A percentile compares a stretch with the other conserved stretches of the same genome.
Conservation (phyloP, 2,113 vertebrate genomes). For the Leptobrachium ailaonicum region DNA sequence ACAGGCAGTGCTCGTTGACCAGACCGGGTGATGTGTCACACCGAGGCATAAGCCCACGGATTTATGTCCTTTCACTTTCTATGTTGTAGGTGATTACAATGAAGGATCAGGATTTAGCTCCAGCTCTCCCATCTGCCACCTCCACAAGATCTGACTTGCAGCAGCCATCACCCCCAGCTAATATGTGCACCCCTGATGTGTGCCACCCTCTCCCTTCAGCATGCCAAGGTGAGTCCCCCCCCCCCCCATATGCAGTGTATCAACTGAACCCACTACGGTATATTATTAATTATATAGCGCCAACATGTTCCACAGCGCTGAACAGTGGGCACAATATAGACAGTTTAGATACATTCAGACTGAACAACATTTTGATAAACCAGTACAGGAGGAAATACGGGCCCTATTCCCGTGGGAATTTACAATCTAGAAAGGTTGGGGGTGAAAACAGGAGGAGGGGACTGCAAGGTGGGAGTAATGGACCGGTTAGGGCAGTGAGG, state of each 20-base stretch:
- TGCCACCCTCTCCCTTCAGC: neutral
- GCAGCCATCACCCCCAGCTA: neutral
- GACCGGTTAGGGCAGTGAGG: no score
- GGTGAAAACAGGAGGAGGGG: no score
- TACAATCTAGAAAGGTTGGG: no score
- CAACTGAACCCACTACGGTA: no score
- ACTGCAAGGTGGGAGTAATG: no score
- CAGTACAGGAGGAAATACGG: no score
- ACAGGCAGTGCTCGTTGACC: neutral
- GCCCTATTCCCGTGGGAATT: no score
- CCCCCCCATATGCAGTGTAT: neutral
- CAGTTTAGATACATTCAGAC: no score
- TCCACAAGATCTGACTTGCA: neutral
- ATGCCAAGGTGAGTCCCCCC: constrained; percentile 10
- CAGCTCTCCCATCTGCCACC: neutral
- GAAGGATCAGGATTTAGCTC: constrained; percentile 37
- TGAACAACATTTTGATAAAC: no score
- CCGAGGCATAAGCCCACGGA: neutral
- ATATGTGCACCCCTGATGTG: neutral
- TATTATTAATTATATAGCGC: no score
- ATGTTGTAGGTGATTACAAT: neutral
- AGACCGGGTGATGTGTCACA: neutral
- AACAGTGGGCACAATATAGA: no score
- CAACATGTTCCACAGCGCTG: no score
- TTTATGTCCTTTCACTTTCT: constrained; percentile 1